Evolutionary conservation across 2,888 invertebrate species (phyloP), one percentile per base, ranked within the genome.

Genomic region (Torymus texanus): DNA sequence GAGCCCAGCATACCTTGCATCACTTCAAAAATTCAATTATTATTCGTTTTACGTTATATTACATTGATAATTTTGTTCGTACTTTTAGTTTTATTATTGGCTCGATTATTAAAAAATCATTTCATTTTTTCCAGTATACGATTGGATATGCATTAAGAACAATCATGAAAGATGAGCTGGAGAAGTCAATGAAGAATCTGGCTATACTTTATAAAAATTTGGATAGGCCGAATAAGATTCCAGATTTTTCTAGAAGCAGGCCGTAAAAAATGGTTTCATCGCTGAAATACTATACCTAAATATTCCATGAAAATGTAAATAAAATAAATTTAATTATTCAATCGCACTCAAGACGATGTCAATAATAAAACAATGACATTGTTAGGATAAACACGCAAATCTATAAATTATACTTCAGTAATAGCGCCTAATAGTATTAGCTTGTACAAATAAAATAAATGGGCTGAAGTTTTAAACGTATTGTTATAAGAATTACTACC

Each of bases 51-150:
- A 41, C 41, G 8, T 41, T 41, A 41, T 41, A 41, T 41, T 41
- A 41, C 41, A 41, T 41, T 41, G 8, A 50, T 50, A 16, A 2
- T n/a, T 67, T 56, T 56, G 24, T 29, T 58, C 16, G 2, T 62
- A 11, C 10, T 50, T 14, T 55, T 12, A 58, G 13, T 67, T 14
- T 3, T 10, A 56, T 11, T 10, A 24, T 51, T 41, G 16, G 29
- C 5, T 58, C 29, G 56, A 21, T 50, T 11, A 41, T 56, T 50
- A 13, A 61, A 41, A 73, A 11, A 68, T 63, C 13, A 56, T 65
- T 29, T 73, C 70, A 12, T 81, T 66, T 80, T 8, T 85, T 85
- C 74, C 82, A 86, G 85, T 85, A 85, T 71, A 86, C 85, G 0
- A 59, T 85, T 61, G 86, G 87, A 79, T 77, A 80, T 53, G n/a